phyloP scores from a whole-genome alignment of 1,140 invertebrate genomes.

The Monochamus saltuarius region DNA sequence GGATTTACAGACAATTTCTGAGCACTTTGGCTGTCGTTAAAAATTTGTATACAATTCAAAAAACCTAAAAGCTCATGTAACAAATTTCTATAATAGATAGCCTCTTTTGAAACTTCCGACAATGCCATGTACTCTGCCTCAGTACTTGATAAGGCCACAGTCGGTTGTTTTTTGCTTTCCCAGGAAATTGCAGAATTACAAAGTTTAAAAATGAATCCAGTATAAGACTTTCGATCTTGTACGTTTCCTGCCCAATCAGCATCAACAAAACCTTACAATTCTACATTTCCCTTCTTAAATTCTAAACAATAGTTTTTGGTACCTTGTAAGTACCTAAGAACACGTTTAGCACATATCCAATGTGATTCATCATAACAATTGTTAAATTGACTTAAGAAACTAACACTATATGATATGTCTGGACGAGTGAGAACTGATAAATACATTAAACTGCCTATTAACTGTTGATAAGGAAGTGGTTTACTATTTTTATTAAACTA shows the following conservation, averaged over 20 bases:
- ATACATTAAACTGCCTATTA: slow-evolving; percentile 3
- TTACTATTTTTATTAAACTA: neutral
- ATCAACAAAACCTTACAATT: neutral
- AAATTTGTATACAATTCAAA: slow-evolving; percentile 22
- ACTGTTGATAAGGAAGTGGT: slow-evolving; percentile 1
- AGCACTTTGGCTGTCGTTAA: slow-evolving; percentile 49
- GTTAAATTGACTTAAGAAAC: too few relatives aligned
- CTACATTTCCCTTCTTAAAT: neutral
- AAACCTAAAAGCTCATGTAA: too few relatives aligned
- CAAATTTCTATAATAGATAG: neutral
- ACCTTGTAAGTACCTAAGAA: neutral
- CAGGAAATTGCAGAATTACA: slow-evolving; percentile 3
- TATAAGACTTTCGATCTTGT: neutral
- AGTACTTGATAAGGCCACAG: slow-evolving; percentile 1
- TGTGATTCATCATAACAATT: too few relatives aligned
- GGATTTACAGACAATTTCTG: slow-evolving; percentile 45
- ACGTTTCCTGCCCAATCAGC: neutral
- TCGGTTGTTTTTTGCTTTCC: slow-evolving; percentile 2
- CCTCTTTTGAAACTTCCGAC: neutral
- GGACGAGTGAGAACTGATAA: neutral
- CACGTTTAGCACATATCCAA: neutral
- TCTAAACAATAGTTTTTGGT: slow-evolving; percentile 1
- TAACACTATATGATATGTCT: neutral
- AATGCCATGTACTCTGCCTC: slow-evolving; percentile 6
- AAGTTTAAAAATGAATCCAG: slow-evolving; percentile 5